phyloP scores from a whole-genome alignment of 2,797 vertebrate genomes.

The Paguma larvata region DNA sequence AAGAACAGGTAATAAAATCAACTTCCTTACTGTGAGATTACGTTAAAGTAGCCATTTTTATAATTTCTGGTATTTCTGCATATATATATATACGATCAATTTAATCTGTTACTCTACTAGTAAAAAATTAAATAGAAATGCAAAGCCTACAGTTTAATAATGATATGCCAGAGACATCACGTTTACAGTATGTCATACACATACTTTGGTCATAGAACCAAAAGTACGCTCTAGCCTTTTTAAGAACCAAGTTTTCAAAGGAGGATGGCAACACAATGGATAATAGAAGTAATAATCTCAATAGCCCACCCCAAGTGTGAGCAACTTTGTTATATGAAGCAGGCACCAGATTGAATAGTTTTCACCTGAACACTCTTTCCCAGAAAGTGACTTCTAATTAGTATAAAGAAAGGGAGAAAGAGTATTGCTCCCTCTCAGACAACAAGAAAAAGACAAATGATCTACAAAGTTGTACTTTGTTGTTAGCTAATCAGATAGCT shows the following conservation, averaged over 20 bases:
- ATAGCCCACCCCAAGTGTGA: neutral
- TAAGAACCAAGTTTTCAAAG: slow-evolving; percentile 29
- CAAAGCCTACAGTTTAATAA: slow-evolving; percentile 12
- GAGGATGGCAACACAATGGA: neutral
- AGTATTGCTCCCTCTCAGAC: neutral
- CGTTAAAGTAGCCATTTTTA: slow-evolving; percentile 15
- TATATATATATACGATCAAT: neutral
- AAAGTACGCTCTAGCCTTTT: neutral
- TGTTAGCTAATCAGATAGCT: neutral
- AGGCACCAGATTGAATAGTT: neutral
- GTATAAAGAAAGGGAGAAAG: neutral
- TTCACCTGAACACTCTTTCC: neutral
- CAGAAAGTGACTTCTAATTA: neutral
- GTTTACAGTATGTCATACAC: neutral
- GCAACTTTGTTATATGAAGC: neutral
- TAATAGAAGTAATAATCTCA: slow-evolving; percentile 6
- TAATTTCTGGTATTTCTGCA: neutral
- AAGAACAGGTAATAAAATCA: slow-evolving; percentile 78
- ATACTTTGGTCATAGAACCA: neutral
- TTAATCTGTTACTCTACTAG: neutral
- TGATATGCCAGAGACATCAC: neutral
- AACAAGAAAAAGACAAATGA: neutral
- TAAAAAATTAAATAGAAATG: slow-evolving; percentile 4
- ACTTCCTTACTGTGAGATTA: neutral
- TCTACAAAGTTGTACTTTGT: neutral